Evolutionary conservation across 2,113 vertebrate genomes (phyloP).

Genomic region (Ctenomys sociabilis): DNA sequence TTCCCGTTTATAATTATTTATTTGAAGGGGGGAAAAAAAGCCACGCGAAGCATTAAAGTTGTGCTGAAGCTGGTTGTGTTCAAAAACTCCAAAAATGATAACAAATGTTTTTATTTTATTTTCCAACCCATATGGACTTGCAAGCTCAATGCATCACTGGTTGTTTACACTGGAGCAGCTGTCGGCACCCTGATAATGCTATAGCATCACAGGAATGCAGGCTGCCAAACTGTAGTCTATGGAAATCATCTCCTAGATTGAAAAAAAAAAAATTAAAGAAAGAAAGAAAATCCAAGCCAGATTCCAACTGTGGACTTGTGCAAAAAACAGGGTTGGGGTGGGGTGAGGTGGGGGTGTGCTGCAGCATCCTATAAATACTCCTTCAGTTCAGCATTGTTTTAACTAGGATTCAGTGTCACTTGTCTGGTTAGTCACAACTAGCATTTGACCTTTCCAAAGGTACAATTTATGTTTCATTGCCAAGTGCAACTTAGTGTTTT

Average conservation of each 20-base stretch:
- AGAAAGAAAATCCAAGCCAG: slow-evolving; percentile 61
- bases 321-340: slow-evolving; percentile 4
- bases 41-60: slow-evolving; percentile 48
- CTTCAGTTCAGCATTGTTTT: slow-evolving; percentile 53
- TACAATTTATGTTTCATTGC: slow-evolving; percentile 55
- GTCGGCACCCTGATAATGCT: slow-evolving; percentile 82
- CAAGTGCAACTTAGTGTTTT: slow-evolving; percentile 24
- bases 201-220: slow-evolving; percentile 68
- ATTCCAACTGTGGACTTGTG: slow-evolving; percentile 60
- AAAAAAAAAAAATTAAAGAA: slow-evolving; percentile 24
- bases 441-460: slow-evolving; percentile 66
- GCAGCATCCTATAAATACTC: slow-evolving; percentile 36
- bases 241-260: slow-evolving; percentile 78
- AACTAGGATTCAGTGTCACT: slow-evolving; percentile 58
- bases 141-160: slow-evolving; percentile 85
- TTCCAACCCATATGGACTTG: slow-evolving; percentile 85
- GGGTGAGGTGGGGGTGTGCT: background rate
- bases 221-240: slow-evolving; percentile 77
- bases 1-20: slow-evolving; percentile 66
- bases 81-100: slow-evolving; percentile 74
- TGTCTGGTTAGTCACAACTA: slow-evolving; percentile 63
- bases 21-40: slow-evolving; percentile 21
- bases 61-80: slow-evolving; percentile 57
- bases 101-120: slow-evolving; percentile 81
- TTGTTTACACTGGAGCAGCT: slow-evolving; percentile 86